These are phyloP conservation scores for Caenorhabditis tropicalis DNA, from an alignment of 1,140 invertebrate species.

Conservation along the genomic window DNA sequence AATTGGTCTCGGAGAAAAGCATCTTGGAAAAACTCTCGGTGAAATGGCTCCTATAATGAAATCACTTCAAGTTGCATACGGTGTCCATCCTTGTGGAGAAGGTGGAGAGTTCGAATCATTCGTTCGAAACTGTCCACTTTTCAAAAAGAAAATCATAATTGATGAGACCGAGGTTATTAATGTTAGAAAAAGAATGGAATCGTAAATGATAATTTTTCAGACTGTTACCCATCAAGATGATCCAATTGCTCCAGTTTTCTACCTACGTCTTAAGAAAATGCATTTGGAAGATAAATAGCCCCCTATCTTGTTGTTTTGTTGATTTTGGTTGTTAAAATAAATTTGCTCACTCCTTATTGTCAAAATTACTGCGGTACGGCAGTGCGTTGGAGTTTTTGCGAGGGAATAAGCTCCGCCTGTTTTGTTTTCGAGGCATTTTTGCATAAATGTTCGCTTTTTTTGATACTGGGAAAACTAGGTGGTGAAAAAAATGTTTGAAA, in stretches of 20 bases:
- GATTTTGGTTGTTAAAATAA: neutral
- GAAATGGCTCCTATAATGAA: slow-evolving; percentile 78
- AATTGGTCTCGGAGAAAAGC: slow-evolving; percentile 81
- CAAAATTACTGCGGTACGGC: too few relatives aligned
- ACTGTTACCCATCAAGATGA: slow-evolving; percentile 84
- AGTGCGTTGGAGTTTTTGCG: too few relatives aligned
- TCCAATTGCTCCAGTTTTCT: slow-evolving; percentile 89
- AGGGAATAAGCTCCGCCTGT: too few relatives aligned
- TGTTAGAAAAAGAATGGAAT: neutral
- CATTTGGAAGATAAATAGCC: slow-evolving; percentile 74
- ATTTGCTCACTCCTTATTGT: neutral
- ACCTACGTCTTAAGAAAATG: slow-evolving; percentile 85
- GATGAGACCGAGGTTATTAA: slow-evolving; percentile 81
- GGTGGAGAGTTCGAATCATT: slow-evolving; percentile 99
- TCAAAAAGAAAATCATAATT: slow-evolving; percentile 86
- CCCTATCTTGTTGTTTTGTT: neutral
- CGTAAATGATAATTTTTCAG: neutral
- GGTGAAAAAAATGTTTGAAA: too few relatives aligned
- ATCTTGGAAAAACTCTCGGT: slow-evolving; percentile 85
- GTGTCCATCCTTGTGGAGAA: slow-evolving; percentile 95
- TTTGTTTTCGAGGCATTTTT: too few relatives aligned
- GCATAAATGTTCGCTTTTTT: too few relatives aligned
- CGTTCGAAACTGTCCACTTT: slow-evolving; percentile 93
- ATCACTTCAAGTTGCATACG: slow-evolving; percentile 79
- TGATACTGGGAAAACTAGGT: too few relatives aligned